These are phyloP conservation scores for Ranitomeya variabilis DNA, from an alignment of 2,113 vertebrate genomes.

Conservation along the genomic window DNA sequence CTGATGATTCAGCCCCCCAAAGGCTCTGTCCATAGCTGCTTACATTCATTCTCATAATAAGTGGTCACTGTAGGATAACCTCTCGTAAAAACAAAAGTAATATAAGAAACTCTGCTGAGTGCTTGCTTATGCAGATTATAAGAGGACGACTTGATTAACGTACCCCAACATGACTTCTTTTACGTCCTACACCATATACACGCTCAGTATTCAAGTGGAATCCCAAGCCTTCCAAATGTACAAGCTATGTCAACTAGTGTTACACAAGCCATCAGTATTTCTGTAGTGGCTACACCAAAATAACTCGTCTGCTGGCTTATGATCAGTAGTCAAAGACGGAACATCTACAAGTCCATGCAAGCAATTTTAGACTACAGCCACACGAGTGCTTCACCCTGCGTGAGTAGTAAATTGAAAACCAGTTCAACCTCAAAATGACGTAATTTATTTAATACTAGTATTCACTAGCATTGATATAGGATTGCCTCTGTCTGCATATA, in stretches of 20 bases:
- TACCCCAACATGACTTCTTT: neutral
- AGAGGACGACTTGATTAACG: neutral
- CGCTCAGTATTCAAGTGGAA: neutral
- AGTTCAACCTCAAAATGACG: neutral
- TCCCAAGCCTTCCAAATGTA: constrained; percentile 26
- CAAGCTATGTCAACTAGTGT: constrained; percentile 14
- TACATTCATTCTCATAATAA: neutral
- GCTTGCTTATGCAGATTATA: neutral
- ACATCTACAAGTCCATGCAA: neutral
- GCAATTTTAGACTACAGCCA: neutral
- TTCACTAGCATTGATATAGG: neutral
- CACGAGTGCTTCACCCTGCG: neutral
- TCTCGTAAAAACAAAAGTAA: neutral
- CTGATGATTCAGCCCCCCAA: neutral
- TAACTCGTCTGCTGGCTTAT: constrained; percentile 14
- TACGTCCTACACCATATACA: neutral
- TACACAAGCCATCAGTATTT: neutral
- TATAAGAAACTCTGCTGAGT: neutral
- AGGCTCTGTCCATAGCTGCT: neutral
- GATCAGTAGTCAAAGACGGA: neutral
- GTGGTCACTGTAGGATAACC: neutral
- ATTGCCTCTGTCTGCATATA: neutral
- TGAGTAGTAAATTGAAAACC: constrained; percentile 2
- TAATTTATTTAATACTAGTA: neutral
- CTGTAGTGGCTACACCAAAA: constrained; percentile 28